These are phyloP conservation scores for Folsomia candida DNA, from an alignment of 2,888 invertebrate species.

Conservation along the genomic window DNA sequence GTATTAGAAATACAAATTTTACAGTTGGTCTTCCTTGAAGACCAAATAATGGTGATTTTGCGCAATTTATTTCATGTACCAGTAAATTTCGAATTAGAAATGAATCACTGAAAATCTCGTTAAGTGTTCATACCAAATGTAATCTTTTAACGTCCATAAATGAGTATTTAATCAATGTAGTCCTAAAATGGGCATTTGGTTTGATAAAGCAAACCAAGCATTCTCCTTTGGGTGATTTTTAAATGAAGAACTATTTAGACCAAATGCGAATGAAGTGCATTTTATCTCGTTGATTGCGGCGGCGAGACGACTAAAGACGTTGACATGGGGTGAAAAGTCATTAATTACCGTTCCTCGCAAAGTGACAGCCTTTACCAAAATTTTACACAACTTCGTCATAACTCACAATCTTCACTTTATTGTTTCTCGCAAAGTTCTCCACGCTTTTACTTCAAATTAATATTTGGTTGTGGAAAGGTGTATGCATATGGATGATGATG, in stretches of 20 bases:
- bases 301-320: background rate
- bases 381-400: slow-evolving; percentile 2
- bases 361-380: slow-evolving; percentile 19
- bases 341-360: slow-evolving; percentile 9
- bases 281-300: background rate
- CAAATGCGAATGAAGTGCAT: background rate
- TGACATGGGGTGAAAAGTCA: slow-evolving; percentile 22
- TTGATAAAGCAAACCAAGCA: background rate
- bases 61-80: too few relatives aligned
- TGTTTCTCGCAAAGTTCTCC: background rate
- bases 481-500: too few relatives aligned
- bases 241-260: background rate
- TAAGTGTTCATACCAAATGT: background rate
- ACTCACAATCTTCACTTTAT: background rate
- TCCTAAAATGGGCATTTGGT: slow-evolving; percentile 12
- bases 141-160: slow-evolving; percentile 18
- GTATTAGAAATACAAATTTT: too few relatives aligned
- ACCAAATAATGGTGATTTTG: too few relatives aligned
- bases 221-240: background rate
- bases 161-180: slow-evolving; percentile 19
- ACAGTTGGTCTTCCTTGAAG: too few relatives aligned
- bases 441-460: background rate
- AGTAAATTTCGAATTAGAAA: too few relatives aligned
- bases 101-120: background rate
- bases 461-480: too few relatives aligned